Evolutionary conservation across 2,113 vertebrate species (phyloP), one percentile per base, ranked within the genome.

Genomic region (Coptodon rendalli): DNA sequence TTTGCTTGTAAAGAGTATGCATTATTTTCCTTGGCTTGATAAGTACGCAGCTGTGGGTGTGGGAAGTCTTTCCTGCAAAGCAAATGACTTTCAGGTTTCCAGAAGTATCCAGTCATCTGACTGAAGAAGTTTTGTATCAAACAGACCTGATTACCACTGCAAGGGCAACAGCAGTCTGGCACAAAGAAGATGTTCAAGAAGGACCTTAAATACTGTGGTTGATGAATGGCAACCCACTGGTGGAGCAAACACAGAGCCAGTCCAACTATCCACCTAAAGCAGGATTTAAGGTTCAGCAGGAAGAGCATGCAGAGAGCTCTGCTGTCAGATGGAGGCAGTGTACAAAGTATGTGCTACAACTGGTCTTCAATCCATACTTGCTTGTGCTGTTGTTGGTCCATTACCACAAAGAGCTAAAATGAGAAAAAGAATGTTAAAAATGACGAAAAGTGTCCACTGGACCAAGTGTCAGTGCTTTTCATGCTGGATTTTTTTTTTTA

Each of bases 191-290:
- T 71, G n/a, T 43, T 71, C 66, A 24, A 24, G 1, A 24, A 40
- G 2, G 38, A 43, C 66, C 1, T 71, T 43, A 71, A 24, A 43
- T 71, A 71, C 1, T 4, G 66, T 27, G 5, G 22, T 6, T 71
- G 38, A 71, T 71, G 38, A 45, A 71, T 16, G 38, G 8, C 66
- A 43, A 43, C 66, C 38, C 22, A 43, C 22, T 71, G 38, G 13
- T 43, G 38, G 66, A 43, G 66, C 22, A 71, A 71, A 71, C 11
- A 43, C 38, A 43, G 66, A 43, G 66, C n/a, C 66, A 71, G 38
- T 43, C 38, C n/a, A 71, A 71, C 38, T 24, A 71, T 43, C 66
- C 7, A 71, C 66, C 66, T 71, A 43, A 71, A 43, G 38, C 38
- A 43, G 13, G 38, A 71, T 71, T 71, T 71, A 71, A 43, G 66